Conservation (phyloP, 2,797 vertebrate species). For the Sebastes miniatus region DNA sequence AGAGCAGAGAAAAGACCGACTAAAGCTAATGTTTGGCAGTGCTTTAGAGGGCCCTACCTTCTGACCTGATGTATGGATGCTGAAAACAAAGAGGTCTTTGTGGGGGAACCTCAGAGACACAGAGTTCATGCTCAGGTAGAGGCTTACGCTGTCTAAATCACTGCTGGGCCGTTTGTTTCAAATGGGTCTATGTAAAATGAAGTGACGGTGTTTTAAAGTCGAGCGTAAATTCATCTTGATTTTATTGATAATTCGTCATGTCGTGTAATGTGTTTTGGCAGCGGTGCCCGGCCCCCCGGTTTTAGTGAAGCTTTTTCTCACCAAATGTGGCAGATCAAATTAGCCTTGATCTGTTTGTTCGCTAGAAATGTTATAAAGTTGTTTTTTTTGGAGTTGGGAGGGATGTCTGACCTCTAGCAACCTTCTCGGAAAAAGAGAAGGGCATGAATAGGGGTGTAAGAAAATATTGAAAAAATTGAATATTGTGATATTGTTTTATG, state of each 20-base stretch:
- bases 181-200: constrained; percentile 59
- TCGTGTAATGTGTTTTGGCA: constrained; percentile 61
- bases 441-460: too few relatives aligned
- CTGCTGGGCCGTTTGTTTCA: constrained; percentile 70
- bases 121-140: constrained; percentile 74
- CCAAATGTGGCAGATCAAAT: constrained; percentile 62
- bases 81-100: constrained; percentile 78
- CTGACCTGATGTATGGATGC: constrained; percentile 75
- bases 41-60: constrained; percentile 73
- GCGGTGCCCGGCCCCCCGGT: constrained; percentile 24
- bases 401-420: constrained; percentile 35
- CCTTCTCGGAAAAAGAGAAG: constrained; percentile 18
- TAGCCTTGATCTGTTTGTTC: constrained; percentile 50
- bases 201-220: constrained; percentile 56
- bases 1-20: constrained; percentile 55
- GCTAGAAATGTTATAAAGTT: constrained; percentile 38
- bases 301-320: constrained; percentile 47
- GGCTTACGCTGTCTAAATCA: constrained; percentile 75
- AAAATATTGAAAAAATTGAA: rapidly evolving
- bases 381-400: neutral
- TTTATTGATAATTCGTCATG: constrained; percentile 72
- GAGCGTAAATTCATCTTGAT: constrained; percentile 59
- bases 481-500: too few relatives aligned
- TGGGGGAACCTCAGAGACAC: constrained; percentile 63
- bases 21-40: constrained; percentile 83